phyloP scores from a whole-genome alignment of 2,113 vertebrate species.

The Muscicapa adusta region DNA sequence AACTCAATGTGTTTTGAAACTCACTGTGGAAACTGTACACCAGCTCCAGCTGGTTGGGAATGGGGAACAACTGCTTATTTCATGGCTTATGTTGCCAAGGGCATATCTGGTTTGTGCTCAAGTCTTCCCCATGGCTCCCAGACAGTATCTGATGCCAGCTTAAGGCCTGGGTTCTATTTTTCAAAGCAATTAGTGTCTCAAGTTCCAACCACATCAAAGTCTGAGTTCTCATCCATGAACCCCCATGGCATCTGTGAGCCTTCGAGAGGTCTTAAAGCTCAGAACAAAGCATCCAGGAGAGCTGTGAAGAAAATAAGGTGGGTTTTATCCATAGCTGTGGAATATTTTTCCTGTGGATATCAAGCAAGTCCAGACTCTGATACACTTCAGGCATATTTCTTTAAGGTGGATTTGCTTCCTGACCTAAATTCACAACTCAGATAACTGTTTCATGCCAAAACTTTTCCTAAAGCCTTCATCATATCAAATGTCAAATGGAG shows the following conservation, averaged over 20 bases:
- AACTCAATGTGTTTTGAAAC: constrained; percentile 11
- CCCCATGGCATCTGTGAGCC: background rate
- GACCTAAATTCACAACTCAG: background rate
- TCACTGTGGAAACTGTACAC: background rate
- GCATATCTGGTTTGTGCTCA: background rate
- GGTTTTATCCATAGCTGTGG: background rate
- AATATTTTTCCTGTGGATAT: background rate
- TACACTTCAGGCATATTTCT: background rate
- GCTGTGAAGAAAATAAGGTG: background rate
- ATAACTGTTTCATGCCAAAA: background rate
- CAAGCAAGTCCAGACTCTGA: background rate
- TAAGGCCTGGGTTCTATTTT: background rate
- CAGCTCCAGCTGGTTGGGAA: constrained; percentile 24
- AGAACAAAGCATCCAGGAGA: background rate
- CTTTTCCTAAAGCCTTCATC: background rate
- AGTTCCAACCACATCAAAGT: constrained; percentile 1
- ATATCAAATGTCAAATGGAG: background rate
- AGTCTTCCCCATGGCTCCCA: background rate
- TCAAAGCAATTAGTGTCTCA: constrained; percentile 45
- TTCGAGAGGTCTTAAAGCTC: background rate
- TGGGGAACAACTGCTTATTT: background rate
- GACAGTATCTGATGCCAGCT: background rate
- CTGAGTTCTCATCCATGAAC: background rate
- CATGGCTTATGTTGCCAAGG: background rate
- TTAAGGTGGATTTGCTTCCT: background rate